phyloP scores from a whole-genome alignment of 2,888 invertebrate species.

The Drosophila robusta region DNA sequence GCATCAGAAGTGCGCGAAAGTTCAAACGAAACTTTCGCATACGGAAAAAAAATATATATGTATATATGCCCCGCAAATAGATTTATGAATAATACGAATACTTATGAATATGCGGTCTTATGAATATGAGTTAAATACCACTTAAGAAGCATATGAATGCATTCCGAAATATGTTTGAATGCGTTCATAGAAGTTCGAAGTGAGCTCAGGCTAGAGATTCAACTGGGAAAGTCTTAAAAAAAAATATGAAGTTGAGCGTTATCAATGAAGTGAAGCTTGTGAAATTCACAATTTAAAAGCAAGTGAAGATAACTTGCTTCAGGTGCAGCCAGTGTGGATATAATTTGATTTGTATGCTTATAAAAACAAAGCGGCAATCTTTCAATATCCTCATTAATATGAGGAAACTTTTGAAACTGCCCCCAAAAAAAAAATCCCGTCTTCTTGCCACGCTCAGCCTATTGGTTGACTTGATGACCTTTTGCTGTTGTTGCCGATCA shows the following conservation, averaged over 20 bases:
- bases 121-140: constrained; percentile 4
- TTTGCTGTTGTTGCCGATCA: neutral
- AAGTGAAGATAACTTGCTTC: too few relatives aligned
- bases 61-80: constrained; percentile 4
- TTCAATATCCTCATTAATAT: too few relatives aligned
- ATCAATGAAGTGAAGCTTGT: too few relatives aligned
- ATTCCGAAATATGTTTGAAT: constrained; percentile 5
- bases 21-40: constrained; percentile 45
- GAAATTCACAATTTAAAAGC: too few relatives aligned
- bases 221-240: too few relatives aligned
- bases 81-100: constrained; percentile 15
- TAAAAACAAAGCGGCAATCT: too few relatives aligned
- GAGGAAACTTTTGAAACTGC: too few relatives aligned
- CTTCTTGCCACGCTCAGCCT: too few relatives aligned
- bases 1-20: constrained; percentile 62
- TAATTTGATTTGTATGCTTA: too few relatives aligned
- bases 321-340: too few relatives aligned
- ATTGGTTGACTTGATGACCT: neutral
- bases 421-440: too few relatives aligned
- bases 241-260: too few relatives aligned
- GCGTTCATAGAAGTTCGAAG: neutral
- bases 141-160: constrained; percentile 27
- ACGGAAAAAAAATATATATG: constrained; percentile 4
- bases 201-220: neutral
- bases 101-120: neutral